Base-by-base conservation (phyloP, 2,797 vertebrate genomes). In the Gastrophryne carolinensis region DNA sequence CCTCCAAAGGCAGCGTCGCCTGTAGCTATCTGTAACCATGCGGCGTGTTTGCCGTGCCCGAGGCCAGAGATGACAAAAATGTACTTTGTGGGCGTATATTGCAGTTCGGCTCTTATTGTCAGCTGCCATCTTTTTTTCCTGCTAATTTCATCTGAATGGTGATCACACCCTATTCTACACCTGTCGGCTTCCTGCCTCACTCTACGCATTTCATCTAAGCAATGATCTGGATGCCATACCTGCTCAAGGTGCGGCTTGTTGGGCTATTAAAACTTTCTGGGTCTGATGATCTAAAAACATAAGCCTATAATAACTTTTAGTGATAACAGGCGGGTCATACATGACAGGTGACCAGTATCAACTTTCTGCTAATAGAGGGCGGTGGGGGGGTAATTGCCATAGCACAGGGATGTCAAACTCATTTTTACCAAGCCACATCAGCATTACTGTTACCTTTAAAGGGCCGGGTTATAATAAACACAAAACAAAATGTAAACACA, bases 31-130 rank as follows among this genome's bases (percentile, higher is more conserved):
- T 27, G 23, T 65, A 58, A 26, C 12, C 15, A 12, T 26, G 30
- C 27, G 6, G 5, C 49, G 29, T n/a, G 11, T 78, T 78, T 78
- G 19, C 21, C 29, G 65, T 54, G 60, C 75, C 75, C 58, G 3
- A 7, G 52, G 74, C 57, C 17, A 32, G 69, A 52, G 24, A 53
- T 15, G 13, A 53, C 10, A 53, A 34, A 44, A 47, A 37, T 12
- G 23, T 39, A 39, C 19, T 5, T 19, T 13, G 50, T 54, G 34
- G 50, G 30, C 6, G 32, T 37, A 24, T 27, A 21, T 27, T 1
- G 9, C 2, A 52, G 10, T 27, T 47, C 9, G 29, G 12, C 30
- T 32, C 7, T 3, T 35, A 23, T 13, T 70, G 57, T 70, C 41
- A 54, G 12, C 29, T 19, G 39, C 24, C 54, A 39, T n/a, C 15